These are phyloP conservation scores for Talpa occidentalis DNA, from an alignment of 2,113 vertebrate species.

Conservation along the genomic window DNA sequence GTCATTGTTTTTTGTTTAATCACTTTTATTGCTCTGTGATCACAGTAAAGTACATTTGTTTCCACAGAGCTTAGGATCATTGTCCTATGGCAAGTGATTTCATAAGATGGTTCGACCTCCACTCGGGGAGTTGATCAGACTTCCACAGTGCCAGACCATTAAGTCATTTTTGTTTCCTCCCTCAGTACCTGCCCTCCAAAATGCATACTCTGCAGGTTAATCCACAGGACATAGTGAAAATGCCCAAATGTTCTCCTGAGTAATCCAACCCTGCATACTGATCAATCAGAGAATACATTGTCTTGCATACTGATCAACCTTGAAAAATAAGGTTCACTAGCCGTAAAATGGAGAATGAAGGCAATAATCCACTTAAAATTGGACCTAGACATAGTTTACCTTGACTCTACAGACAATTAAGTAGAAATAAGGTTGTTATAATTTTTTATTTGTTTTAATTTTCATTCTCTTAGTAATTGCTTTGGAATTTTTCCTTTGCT, in stretches of 20 bases:
- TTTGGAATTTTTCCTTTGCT: slow-evolving; percentile 28
- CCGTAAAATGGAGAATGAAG: slow-evolving; percentile 37
- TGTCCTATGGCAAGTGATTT: slow-evolving; percentile 48
- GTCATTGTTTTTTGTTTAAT: neutral
- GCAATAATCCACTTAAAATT: slow-evolving; percentile 29
- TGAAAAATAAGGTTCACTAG: slow-evolving; percentile 55
- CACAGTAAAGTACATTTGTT: slow-evolving; percentile 29
- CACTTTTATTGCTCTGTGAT: neutral
- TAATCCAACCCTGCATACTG: slow-evolving; percentile 75
- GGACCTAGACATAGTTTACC: neutral
- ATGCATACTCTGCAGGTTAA: slow-evolving; percentile 73
- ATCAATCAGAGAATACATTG: slow-evolving; percentile 64
- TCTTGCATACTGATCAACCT: slow-evolving; percentile 76
- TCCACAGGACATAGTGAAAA: slow-evolving; percentile 72
- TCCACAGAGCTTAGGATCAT: slow-evolving; percentile 1
- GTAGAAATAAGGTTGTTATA: neutral
- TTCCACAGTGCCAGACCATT: slow-evolving; percentile 59
- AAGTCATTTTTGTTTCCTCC: slow-evolving; percentile 68
- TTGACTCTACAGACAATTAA: neutral
- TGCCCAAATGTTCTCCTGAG: slow-evolving; percentile 71
- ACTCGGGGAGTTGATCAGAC: slow-evolving; percentile 59
- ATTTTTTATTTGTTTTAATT: slow-evolving; percentile 37
- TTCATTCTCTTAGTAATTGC: slow-evolving; percentile 46
- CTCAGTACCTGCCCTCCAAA: slow-evolving; percentile 74
- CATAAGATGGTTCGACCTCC: slow-evolving; percentile 17